Base-by-base conservation (phyloP, 1,140 invertebrate species). In the Cotesia glomerata region DNA sequence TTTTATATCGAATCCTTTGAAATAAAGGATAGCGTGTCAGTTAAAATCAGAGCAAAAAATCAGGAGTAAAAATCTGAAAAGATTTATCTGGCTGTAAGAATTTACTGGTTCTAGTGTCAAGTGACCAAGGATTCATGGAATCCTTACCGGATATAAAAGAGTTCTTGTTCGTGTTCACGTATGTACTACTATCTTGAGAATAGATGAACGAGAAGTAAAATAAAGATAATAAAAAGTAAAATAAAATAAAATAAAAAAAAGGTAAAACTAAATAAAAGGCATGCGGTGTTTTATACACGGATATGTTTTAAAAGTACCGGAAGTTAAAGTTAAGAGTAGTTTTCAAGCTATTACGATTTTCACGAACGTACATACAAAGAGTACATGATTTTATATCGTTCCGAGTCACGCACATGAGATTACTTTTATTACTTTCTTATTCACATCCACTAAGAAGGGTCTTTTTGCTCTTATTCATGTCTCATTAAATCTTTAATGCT, bases 251-350 rank as follows among this genome's bases (percentile, higher is more conserved):
- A 56, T 2, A 78, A 76, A 73, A 77, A 68, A 32, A 35, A 34
- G 49, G 26, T 26, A 62, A 45, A 18, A n/a, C 16, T 49, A 34
- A 16, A 45, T 66, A 52, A 16, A 67, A 49, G 11, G n/a, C 14
- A 39, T 26, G 34, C 13, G 34, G 39, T 13, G 11, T 9, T 26
- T 63, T 35, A 16, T 45, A 26, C 36, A 65, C 45, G 56, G 58
- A 63, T 62, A 71, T 56, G 75, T 76, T 77, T 78, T 74, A 81
- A 80, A 79, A 62, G 77, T 78, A 76, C 74, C 82, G 82, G 82
- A 84, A 84, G 77, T 77, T 67, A 51, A 66, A 71, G 78, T 74
- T 84, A 84, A 84, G 82, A 83, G 82, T 84, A 81, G 78, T 80
- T 83, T 83, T 82, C 79, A 78, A 77, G 78, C 82, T 75, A 84